These are phyloP conservation scores for Gallinago undulata DNA, from an alignment of 2,113 vertebrate species.

Conservation along the genomic window DNA sequence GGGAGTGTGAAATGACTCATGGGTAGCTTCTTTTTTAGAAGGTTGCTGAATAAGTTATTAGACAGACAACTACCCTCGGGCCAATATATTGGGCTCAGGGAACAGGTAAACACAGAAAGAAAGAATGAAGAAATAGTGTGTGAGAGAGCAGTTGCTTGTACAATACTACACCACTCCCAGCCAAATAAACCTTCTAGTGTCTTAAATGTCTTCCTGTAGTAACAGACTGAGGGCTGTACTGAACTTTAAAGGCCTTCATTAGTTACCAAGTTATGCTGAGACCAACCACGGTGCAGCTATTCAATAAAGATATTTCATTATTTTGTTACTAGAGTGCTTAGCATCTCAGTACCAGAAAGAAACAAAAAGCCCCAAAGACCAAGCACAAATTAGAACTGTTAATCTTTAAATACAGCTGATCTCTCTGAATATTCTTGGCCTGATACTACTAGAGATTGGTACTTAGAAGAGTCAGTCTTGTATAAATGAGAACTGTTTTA, in stretches of 20 bases:
- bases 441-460: neutral
- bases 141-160: neutral
- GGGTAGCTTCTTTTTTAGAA: neutral
- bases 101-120: neutral
- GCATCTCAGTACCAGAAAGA: constrained; percentile 13
- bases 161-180: neutral
- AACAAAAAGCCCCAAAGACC: neutral
- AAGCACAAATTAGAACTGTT: constrained; percentile 4
- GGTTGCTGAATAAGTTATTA: neutral
- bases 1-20: constrained; percentile 12
- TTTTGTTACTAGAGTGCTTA: constrained; percentile 17
- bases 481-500: neutral
- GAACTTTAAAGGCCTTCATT: constrained; percentile 42
- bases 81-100: neutral
- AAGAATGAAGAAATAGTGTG: neutral
- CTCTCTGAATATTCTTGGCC: neutral
- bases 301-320: constrained; percentile 28
- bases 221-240: neutral
- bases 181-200: neutral
- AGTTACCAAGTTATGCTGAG: constrained; percentile 32
- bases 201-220: constrained; percentile 21
- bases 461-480: neutral
- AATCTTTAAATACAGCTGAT: constrained; percentile 17
- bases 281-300: constrained; percentile 18
- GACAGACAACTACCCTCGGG: neutral